A percentile compares a stretch with the other conserved stretches of the same genome.
Conservation (phyloP, 1,140 invertebrate genomes). For the Brachionus koreanus region DNA sequence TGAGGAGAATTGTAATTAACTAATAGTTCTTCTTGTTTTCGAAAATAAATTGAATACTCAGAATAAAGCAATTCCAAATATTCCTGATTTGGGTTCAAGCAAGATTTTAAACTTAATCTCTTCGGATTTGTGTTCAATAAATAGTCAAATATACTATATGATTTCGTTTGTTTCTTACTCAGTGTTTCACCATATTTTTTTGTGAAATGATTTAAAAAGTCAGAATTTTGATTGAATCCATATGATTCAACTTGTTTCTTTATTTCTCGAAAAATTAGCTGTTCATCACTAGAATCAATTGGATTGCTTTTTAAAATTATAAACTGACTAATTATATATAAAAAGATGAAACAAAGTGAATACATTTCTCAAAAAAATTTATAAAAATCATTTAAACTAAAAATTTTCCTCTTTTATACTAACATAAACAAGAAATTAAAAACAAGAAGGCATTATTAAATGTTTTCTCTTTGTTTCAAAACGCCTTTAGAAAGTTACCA, state of each 20-base stretch:
- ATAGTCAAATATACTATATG: background rate
- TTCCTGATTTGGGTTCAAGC: background rate
- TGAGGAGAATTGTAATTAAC: background rate
- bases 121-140: background rate
- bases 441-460: background rate
- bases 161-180: background rate
- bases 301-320: background rate
- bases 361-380: background rate
- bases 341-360: background rate
- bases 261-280: background rate
- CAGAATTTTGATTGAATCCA: background rate
- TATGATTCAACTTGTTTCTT: background rate
- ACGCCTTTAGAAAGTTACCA: background rate
- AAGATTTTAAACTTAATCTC: background rate
- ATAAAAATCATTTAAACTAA: background rate
- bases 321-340: background rate
- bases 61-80: constrained; percentile 4
- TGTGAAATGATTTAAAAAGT: constrained; percentile 7
- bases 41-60: constrained; percentile 2
- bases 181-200: background rate
- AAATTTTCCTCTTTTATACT: background rate
- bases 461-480: background rate
- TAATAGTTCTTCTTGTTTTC: background rate
- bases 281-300: background rate
- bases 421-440: background rate